A percentile compares a stretch with the other conserved stretches of the same genome.
These are phyloP conservation scores for Macrostomum lignano DNA, from an alignment of 1,140 invertebrate species.

Conservation along the genomic window DNA sequence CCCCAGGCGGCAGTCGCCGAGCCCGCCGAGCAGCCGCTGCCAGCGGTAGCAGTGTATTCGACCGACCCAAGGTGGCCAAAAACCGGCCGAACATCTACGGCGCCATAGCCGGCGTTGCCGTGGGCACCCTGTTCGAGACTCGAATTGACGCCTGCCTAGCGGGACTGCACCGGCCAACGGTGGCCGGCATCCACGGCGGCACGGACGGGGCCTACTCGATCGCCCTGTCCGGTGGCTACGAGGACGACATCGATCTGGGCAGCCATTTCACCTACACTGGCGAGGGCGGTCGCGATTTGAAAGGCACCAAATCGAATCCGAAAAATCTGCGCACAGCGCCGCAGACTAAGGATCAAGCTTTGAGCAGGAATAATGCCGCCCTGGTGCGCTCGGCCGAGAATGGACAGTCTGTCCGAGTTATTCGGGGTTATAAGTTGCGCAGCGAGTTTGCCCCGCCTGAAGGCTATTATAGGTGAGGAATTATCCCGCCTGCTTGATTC, in stretches of 20 bases:
- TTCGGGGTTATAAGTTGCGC: too few species aligned
- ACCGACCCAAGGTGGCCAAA: constrained; percentile 7
- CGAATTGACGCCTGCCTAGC: constrained; percentile 21
- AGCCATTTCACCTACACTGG: constrained; percentile 25
- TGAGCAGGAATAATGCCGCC: constrained; percentile 19
- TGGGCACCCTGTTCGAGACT: constrained; percentile 21
- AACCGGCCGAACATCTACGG: constrained; percentile 14
- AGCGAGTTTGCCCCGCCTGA: too few species aligned
- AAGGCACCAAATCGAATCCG: constrained; percentile 20
- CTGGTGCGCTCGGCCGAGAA: too few species aligned
- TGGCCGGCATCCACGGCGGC: constrained; percentile 26
- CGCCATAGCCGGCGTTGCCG: constrained; percentile 17
- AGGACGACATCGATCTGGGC: constrained; percentile 22
- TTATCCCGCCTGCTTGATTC: too few species aligned
- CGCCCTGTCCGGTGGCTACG: too few species aligned
- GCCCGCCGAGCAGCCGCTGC: too few species aligned
- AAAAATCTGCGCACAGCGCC: constrained; percentile 28
- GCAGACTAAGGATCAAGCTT: constrained; percentile 24
- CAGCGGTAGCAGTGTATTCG: too few species aligned
- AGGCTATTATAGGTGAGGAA: too few species aligned
- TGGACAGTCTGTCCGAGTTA: too few species aligned
- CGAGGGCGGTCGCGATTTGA: constrained; percentile 23
- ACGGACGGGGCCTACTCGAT: constrained; percentile 23
- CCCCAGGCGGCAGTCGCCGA: too few species aligned
- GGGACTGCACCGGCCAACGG: constrained; percentile 25